Percentiles rank a stretch among this genome's conserved stretches.
These are phyloP conservation scores for Diplosoma virens DNA, from an alignment of 23 tunicate species.

Conservation along the genomic window DNA sequence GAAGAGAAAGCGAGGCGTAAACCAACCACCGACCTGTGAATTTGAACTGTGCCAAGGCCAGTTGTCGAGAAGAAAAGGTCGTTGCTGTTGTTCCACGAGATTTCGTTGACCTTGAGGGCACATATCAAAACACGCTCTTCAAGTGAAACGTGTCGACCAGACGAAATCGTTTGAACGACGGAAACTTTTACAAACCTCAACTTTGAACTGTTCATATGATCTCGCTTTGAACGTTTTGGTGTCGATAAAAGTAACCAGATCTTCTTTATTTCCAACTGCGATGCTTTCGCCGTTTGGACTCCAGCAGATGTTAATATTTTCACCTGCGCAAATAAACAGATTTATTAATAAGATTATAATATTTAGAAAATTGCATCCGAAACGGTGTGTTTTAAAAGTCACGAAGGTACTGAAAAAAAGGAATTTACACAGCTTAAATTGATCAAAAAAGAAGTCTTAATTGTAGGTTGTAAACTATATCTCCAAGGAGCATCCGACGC, in stretches of 20 bases:
- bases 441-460: no score
- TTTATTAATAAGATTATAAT: no score
- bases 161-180: neutral
- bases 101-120: conserved; percentile 80
- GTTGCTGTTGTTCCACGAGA: conserved; percentile 91
- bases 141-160: neutral
- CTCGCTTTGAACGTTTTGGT: conserved; percentile 78
- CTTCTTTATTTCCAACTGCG: conserved; percentile 99
- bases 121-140: no score
- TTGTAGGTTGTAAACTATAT: no score
- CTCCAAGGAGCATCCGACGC: no score
- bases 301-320: conserved; percentile 98
- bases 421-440: no score
- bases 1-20: neutral
- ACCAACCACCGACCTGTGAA: conserved; percentile 46
- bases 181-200: conserved; percentile 61
- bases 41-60: conserved; percentile 84
- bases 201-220: conserved; percentile 93
- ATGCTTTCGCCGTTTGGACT: conserved; percentile 92
- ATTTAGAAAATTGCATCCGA: no score
- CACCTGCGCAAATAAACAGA: no score
- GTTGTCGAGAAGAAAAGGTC: conserved; percentile 96
- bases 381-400: no score
- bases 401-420: no score
- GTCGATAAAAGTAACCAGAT: conserved; percentile 90